phyloP scores from a whole-genome alignment of 1,140 invertebrate genomes.

The Oncopeltus fasciatus region DNA sequence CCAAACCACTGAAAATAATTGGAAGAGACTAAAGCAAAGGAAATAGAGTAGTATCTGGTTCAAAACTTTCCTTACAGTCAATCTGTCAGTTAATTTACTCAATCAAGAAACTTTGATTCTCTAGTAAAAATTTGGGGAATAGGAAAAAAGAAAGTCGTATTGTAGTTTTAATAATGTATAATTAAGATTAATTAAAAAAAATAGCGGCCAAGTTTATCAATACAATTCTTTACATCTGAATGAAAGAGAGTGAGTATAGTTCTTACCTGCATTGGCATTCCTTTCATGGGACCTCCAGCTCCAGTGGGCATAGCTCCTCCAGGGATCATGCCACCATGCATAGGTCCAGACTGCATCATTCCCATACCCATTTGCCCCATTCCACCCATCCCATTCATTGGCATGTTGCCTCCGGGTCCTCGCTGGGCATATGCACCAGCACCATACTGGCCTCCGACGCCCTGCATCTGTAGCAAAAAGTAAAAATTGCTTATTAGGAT shows the following conservation, averaged over 20 bases:
- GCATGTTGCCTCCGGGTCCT: conserved; percentile 28
- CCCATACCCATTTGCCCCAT: conserved; percentile 35
- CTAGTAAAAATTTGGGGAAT: no score
- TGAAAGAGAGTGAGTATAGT: not conserved
- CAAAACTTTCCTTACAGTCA: no score
- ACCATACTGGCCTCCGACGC: conserved; percentile 31
- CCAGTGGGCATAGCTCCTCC: conserved; percentile 43
- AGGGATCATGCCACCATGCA: conserved; percentile 45
- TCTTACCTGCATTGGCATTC: conserved; percentile 15
- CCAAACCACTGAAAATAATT: no score
- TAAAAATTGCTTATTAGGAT: conserved; percentile 8
- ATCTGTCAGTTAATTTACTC: no score
- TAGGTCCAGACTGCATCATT: conserved; percentile 26
- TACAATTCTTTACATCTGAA: no score
- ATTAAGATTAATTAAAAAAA: no score
- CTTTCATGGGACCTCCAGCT: conserved; percentile 12
- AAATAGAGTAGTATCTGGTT: no score
- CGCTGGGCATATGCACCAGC: conserved; percentile 36
- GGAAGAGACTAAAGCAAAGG: no score
- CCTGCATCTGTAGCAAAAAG: conserved; percentile 28
- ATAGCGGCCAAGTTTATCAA: no score
- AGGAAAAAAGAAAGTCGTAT: no score
- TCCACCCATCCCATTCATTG: conserved; percentile 34
- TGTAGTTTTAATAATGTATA: no score
- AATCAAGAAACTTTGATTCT: no score